These are phyloP conservation scores for Tinamus major DNA, from an alignment of 2,797 vertebrate genomes.

Conservation along the genomic window DNA sequence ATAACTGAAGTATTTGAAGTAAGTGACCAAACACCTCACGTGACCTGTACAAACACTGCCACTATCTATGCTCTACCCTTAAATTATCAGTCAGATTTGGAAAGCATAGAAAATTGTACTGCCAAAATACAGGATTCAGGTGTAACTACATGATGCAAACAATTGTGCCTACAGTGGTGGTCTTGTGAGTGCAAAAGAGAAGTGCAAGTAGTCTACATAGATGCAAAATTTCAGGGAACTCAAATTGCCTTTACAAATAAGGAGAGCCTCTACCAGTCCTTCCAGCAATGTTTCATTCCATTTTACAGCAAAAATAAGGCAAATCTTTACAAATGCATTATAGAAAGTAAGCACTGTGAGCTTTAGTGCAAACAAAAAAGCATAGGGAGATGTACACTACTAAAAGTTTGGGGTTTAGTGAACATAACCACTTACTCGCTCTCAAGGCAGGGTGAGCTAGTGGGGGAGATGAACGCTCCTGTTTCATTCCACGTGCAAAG, in stretches of 20 bases:
- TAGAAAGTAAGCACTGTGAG: slow-evolving; percentile 21
- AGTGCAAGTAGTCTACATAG: background rate
- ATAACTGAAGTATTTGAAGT: background rate
- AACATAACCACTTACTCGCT: slow-evolving; percentile 56
- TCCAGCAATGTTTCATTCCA: background rate
- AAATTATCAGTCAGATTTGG: background rate
- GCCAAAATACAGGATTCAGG: slow-evolving; percentile 1
- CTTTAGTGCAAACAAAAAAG: background rate
- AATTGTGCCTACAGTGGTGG: background rate
- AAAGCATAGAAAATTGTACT: background rate
- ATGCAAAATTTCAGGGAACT: background rate
- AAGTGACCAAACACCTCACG: background rate
- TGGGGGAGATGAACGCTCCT: slow-evolving; percentile 65
- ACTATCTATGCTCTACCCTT: background rate
- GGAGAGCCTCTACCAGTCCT: background rate
- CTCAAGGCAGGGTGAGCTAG: slow-evolving; percentile 49
- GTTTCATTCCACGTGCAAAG: slow-evolving; percentile 87
- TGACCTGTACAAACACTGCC: background rate
- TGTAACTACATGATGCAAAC: background rate
- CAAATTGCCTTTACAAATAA: background rate
- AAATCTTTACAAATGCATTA: background rate
- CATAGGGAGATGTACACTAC: background rate
- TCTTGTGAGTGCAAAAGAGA: background rate
- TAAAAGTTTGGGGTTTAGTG: slow-evolving; percentile 52
- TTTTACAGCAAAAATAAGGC: background rate